phyloP scores from a whole-genome alignment of 2,888 invertebrate genomes.

The Cataglyphis cursor region DNA sequence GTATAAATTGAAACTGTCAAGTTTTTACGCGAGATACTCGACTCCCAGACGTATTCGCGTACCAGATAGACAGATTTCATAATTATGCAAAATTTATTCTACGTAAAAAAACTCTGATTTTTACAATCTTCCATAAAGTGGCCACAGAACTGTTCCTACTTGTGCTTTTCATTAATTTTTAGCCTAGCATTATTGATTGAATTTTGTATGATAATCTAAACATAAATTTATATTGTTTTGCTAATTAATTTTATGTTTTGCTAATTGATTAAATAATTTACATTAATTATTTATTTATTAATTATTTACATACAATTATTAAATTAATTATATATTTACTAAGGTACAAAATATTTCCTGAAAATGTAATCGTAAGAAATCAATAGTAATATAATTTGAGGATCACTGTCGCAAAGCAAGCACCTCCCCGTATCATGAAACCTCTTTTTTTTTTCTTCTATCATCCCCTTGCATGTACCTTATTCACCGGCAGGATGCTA shows the following conservation, averaged over 20 bases:
- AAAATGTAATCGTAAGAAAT: background rate
- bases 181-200: background rate
- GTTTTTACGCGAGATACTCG: slow-evolving; percentile 21
- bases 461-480: slow-evolving; percentile 73
- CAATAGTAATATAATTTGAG: slow-evolving; percentile 58
- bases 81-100: slow-evolving; percentile 31
- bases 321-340: background rate
- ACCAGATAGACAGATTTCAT: slow-evolving; percentile 21
- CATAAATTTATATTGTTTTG: background rate
- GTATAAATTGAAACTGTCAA: slow-evolving; percentile 49
- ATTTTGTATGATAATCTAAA: background rate
- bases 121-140: background rate
- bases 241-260: background rate
- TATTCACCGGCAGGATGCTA: slow-evolving; percentile 70
- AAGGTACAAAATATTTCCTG: background rate
- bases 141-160: background rate
- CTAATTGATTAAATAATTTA: background rate
- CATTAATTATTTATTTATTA: too few relatives aligned
- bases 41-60: slow-evolving; percentile 16
- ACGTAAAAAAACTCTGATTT: slow-evolving; percentile 36
- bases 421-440: slow-evolving; percentile 57
- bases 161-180: background rate
- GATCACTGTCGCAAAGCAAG: slow-evolving; percentile 61
- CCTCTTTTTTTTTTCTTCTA: slow-evolving; percentile 58
- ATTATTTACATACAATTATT: too few relatives aligned